phyloP scores from a whole-genome alignment of 2,888 invertebrate genomes.

The Melanostoma scalare region DNA sequence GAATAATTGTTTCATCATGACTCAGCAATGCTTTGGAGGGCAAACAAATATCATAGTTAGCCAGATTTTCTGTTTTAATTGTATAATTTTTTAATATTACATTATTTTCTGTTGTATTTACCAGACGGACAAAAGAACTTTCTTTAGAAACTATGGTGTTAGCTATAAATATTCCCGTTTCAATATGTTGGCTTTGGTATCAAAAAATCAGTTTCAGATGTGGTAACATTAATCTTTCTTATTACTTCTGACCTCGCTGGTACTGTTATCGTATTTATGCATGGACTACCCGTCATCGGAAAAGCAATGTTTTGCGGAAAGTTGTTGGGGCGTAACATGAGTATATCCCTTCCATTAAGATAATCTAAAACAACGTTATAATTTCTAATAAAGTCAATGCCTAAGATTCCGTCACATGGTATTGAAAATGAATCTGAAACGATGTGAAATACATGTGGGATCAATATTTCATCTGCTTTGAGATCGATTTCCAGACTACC shows the following conservation, averaged over 20 bases:
- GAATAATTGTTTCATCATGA: constrained; percentile 3
- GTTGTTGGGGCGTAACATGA: constrained; percentile 2
- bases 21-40: not conserved
- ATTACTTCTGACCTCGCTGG: constrained; percentile 22
- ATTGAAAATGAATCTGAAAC: constrained; percentile 14
- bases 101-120: constrained; percentile 18
- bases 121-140: constrained; percentile 22
- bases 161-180: constrained; percentile 18
- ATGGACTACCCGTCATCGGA: not conserved
- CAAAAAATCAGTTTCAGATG: constrained; percentile 11
- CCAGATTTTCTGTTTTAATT: constrained; percentile 17
- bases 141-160: constrained; percentile 6
- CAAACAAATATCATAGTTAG: constrained; percentile 3
- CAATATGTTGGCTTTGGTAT: constrained; percentile 14
- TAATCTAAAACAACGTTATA: constrained; percentile 19
- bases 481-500: not conserved
- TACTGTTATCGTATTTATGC: not conserved
- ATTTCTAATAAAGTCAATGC: constrained; percentile 20
- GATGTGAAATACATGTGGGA: constrained; percentile 11
- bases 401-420: constrained; percentile 16
- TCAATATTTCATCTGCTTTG: not conserved
- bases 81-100: not conserved
- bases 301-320: constrained; percentile 2
- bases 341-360: not conserved
- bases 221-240: not conserved